These are phyloP conservation scores for Andrena dorsata DNA, from an alignment of 2,888 invertebrate species.

Conservation along the genomic window DNA sequence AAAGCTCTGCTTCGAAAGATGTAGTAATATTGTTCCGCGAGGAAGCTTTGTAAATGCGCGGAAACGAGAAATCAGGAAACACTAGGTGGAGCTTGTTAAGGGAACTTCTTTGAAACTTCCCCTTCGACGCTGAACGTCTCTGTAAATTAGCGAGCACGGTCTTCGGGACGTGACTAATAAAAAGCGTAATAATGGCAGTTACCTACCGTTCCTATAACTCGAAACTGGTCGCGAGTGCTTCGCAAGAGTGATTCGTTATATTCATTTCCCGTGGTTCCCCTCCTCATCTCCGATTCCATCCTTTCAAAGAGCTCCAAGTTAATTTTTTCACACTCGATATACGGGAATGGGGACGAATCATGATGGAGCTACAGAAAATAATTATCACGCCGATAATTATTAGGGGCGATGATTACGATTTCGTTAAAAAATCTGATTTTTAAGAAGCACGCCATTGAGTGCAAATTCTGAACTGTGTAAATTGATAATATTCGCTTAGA, in stretches of 20 bases:
- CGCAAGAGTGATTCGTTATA: constrained; percentile 17
- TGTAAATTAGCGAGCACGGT: constrained; percentile 55
- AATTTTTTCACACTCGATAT: not conserved
- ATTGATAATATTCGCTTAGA: no score
- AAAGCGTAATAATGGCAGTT: constrained; percentile 59
- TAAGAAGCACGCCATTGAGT: no score
- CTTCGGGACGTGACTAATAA: constrained; percentile 59
- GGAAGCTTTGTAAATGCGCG: constrained; percentile 48
- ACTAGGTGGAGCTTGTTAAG: constrained; percentile 62
- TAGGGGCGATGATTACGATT: no score
- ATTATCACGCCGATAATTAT: no score
- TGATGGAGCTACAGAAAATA: not conserved
- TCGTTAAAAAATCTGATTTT: no score
- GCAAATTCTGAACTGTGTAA: no score
- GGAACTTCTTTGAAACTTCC: constrained; percentile 61
- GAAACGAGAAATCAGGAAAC: constrained; percentile 58
- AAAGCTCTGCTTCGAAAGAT: not conserved
- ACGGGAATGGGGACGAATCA: not conserved
- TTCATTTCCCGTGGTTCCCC: not conserved
- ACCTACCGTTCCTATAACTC: constrained; percentile 31
- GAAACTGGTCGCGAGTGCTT: constrained; percentile 20
- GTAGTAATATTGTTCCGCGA: constrained; percentile 31
- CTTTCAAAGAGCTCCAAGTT: not conserved
- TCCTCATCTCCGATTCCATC: not conserved
- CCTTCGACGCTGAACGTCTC: constrained; percentile 50